Evolutionary conservation across 2,797 vertebrate genomes (phyloP).

Genomic region (Melanotaenia trifasciata): DNA sequence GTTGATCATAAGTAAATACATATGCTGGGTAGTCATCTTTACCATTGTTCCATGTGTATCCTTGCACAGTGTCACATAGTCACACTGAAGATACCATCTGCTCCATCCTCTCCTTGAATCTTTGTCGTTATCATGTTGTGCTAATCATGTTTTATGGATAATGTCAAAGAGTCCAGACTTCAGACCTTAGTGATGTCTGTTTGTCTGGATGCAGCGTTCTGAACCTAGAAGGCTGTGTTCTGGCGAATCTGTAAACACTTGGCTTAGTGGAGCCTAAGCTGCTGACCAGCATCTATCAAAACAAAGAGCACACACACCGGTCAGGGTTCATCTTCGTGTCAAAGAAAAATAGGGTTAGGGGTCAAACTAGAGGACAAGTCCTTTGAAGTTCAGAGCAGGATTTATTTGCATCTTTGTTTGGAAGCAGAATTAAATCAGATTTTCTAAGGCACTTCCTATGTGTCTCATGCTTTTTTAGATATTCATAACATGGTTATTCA

Average conservation of each 20-base stretch:
- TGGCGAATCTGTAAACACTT: slow-evolving; percentile 75
- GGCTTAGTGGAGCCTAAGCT: slow-evolving; percentile 61
- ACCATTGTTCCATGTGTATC: slow-evolving; percentile 3
- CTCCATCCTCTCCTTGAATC: slow-evolving; percentile 22
- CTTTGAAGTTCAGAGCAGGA: slow-evolving; percentile 41
- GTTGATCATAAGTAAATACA: not conserved
- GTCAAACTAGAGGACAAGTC: slow-evolving; percentile 35
- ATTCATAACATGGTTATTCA: slow-evolving; percentile 40
- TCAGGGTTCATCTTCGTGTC: slow-evolving; percentile 51
- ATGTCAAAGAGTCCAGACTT: slow-evolving; percentile 45
- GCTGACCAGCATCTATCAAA: slow-evolving; percentile 69
- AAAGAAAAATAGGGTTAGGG: slow-evolving; percentile 38
- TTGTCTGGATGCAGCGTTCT: slow-evolving; percentile 46
- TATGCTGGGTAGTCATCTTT: slow-evolving; percentile 1
- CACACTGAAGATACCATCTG: slow-evolving; percentile 17
- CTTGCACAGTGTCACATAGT: slow-evolving; percentile 15
- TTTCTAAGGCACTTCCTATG: slow-evolving; percentile 4
- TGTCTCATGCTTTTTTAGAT: slow-evolving; percentile 4
- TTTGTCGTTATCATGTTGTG: slow-evolving; percentile 29
- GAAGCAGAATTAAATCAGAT: not conserved
- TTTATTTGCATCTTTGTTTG: slow-evolving; percentile 15
- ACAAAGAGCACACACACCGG: slow-evolving; percentile 55
- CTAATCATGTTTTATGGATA: slow-evolving; percentile 44
- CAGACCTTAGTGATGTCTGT: slow-evolving; percentile 41
- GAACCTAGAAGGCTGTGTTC: slow-evolving; percentile 52